Base-by-base conservation (phyloP, 1,140 invertebrate species). In the Formica exsecta region DNA sequence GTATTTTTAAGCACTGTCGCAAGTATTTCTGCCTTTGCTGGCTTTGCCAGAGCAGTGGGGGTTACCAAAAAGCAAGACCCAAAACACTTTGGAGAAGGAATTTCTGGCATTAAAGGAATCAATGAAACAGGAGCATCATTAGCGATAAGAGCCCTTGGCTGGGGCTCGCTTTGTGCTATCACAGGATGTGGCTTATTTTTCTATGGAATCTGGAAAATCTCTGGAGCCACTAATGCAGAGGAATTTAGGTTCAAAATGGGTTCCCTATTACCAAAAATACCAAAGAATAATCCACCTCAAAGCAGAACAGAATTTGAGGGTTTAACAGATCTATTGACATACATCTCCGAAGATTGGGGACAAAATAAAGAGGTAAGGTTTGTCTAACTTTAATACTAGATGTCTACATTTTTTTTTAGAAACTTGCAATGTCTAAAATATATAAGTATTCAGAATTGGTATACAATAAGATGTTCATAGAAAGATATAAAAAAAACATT, bases 241-340 rank as follows among this genome's bases (percentile, higher is more conserved):
- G 97, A 98, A 84, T 98, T 98, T 92, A 95, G 97, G 86, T 65
- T 95, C 41, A 97, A 97, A 96, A 96, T 97, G 95, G 97, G 97
- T 41, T 92, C 96, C 7, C 92, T 97, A 16, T 94, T 98, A 87
- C 98, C 98, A 36, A 95, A 93, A 88, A 96, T 98, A 91, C 97
- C 97, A 29, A 98, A 97, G 93, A 98, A 98, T 92, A 95, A 98
- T 95, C 97, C 97, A 62, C 97, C 97, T 13, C 96, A 97, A 92
- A 98, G 98, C 85, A 96, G 98, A 93, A 98, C 98, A 62, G 98
- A 99, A 93, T 99, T 99, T 91, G 97, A 96, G 89, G 97, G 97
- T 86, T 94, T 98, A 2, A 98, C 97, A 88, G 98, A 98, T 95
- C 95, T 98, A 48, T 94, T 98, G 85, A 97, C 96, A 91, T 98